Base-by-base conservation (phyloP, 1,140 invertebrate genomes). In the Drosophila sproati region DNA sequence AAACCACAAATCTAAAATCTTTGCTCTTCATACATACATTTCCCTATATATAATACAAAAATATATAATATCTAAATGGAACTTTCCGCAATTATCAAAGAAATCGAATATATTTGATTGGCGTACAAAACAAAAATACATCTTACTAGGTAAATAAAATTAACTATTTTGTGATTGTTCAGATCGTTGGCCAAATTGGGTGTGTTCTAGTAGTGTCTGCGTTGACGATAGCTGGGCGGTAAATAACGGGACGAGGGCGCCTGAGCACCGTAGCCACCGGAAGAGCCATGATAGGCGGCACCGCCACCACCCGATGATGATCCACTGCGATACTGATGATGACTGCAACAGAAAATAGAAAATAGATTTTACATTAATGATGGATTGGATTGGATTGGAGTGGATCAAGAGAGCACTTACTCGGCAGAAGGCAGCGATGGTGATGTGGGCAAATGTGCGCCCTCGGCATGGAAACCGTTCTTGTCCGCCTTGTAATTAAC, bases 401-500 rank as follows among this genome's bases (percentile, higher is more conserved):
- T 12, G 1, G 20, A 20, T 20, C 20, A 0, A 20, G 20, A 20
- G 20, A 3, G 6, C 7, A 76, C 79, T 93, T 89, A 94, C 94
- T 93, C 93, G 32, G 92, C 78, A n/a, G 39, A n/a, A 20, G 94
- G 94, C 32, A 94, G 90, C 6, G 94, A 93, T 1, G 94, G 94
- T 29, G 96, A 95, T 3, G 95, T 97, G 28, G 97, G 97, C 64
- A 98, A 93, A 93, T 97, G 97, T 79, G 96, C 96, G 10, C 97
- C 97, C 48, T 92, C 92, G 0, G 94, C 94, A 62, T 94, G 94
- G 93, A 93, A 95, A 6, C 94, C 94, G 47, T 94, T 94, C 37
- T 93, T 92, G 64, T 95, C 94, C 63, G 94, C 94, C 77, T 94
- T 96, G 91, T 97, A 98, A 41, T 95, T 95, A 57, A 96, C 95